Conservation (phyloP, 2,797 vertebrate genomes). For the Apogon hyalosoma region DNA sequence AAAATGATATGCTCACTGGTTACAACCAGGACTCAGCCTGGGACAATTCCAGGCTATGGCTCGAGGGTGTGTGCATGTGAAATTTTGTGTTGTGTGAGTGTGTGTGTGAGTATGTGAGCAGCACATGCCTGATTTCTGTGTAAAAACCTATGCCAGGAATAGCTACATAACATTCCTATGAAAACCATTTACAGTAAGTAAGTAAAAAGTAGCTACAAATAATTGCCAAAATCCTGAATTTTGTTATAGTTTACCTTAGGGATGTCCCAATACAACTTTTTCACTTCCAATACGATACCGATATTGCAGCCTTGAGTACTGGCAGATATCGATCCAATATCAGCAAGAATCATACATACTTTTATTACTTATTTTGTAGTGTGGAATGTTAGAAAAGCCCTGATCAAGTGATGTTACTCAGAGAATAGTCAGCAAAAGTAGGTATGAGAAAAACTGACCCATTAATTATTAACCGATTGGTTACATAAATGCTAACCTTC, state of each 20-base stretch:
- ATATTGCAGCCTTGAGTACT: too few species aligned
- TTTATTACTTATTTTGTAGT: too few species aligned
- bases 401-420: too few species aligned
- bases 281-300: too few species aligned
- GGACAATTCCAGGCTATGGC: slow-evolving; percentile 20
- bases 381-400: too few species aligned
- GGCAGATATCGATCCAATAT: too few species aligned
- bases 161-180: background rate
- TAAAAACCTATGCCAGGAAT: slow-evolving; percentile 21
- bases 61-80: slow-evolving; percentile 53
- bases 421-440: too few species aligned
- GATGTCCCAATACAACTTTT: too few species aligned
- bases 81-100: slow-evolving; percentile 14
- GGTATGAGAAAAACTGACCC: too few species aligned
- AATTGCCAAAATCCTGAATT: background rate
- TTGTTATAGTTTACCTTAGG: background rate
- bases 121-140: background rate
- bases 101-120: slow-evolving; percentile 16
- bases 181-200: background rate
- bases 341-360: too few species aligned
- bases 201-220: background rate
- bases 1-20: slow-evolving; percentile 50
- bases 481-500: too few species aligned
- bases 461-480: too few species aligned
- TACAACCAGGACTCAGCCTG: slow-evolving; percentile 28